Percentiles rank a stretch among this genome's conserved stretches.
These are phyloP conservation scores for Pristionchus maxplancki DNA, from an alignment of 2,888 invertebrate species.

Conservation along the genomic window DNA sequence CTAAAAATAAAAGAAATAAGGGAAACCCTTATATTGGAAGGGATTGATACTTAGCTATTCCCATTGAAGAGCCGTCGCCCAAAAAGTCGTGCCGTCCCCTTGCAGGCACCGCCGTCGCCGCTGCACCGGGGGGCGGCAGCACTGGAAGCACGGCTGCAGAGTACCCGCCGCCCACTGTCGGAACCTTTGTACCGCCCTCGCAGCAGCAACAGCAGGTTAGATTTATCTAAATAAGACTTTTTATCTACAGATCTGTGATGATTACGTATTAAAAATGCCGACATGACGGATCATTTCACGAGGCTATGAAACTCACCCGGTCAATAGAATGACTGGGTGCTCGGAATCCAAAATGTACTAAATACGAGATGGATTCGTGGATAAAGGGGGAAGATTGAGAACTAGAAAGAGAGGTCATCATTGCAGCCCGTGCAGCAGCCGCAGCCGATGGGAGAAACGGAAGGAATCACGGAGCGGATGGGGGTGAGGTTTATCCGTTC, in stretches of 20 bases:
- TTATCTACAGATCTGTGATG: too few species aligned
- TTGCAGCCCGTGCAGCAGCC: constrained; percentile 1
- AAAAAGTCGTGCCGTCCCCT: background rate
- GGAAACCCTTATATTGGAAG: too few species aligned
- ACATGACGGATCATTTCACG: too few species aligned
- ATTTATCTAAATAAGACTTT: background rate
- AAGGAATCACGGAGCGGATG: background rate
- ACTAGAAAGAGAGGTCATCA: background rate
- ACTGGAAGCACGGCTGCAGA: background rate
- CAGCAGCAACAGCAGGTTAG: background rate
- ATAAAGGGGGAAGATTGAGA: background rate
- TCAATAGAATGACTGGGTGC: too few species aligned
- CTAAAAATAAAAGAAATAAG: too few species aligned
- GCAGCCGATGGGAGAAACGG: background rate
- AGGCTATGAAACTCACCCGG: too few species aligned
- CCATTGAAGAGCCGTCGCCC: background rate
- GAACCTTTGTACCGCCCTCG: background rate
- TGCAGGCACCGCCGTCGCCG: background rate
- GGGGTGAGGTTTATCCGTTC: background rate
- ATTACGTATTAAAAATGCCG: too few species aligned
- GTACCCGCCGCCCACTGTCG: background rate
- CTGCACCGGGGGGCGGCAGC: background rate
- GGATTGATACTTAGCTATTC: background rate
- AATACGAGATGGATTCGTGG: too few species aligned
- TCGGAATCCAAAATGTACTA: too few species aligned